These are phyloP conservation scores for Melopsittacus undulatus DNA, from an alignment of 2,797 vertebrate species.

Conservation along the genomic window DNA sequence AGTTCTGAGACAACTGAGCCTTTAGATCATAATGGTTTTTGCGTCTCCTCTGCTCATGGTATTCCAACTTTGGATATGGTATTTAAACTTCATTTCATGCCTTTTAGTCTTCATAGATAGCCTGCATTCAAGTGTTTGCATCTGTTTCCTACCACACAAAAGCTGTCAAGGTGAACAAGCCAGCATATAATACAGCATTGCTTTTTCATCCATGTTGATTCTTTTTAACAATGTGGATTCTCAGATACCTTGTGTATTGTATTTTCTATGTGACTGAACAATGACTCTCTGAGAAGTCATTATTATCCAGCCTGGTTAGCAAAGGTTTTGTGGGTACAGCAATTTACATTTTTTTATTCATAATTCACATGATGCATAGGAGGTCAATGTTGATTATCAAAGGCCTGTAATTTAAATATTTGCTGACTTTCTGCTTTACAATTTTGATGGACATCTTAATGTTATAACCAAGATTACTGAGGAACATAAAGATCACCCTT, in stretches of 20 bases:
- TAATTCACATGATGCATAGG: not conserved
- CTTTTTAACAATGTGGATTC: not conserved
- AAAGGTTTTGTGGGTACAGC: not conserved
- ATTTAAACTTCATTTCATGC: not conserved
- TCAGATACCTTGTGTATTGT: not conserved
- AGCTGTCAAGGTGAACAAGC: not conserved
- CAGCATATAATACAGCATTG: not conserved
- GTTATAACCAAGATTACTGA: not conserved
- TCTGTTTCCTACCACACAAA: not conserved
- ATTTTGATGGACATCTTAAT: not conserved
- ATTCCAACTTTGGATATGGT: not conserved
- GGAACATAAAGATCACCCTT: not conserved
- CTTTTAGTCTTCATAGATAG: not conserved
- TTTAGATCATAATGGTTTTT: not conserved
- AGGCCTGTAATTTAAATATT: slow-evolving; percentile 1
- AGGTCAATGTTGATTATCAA: not conserved
- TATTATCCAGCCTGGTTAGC: not conserved
- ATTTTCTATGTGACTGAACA: not conserved
- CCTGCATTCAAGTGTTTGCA: not conserved
- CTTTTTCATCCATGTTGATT: not conserved
- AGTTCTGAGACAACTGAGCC: not conserved
- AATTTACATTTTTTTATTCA: not conserved
- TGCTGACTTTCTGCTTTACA: not conserved
- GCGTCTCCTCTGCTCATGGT: not conserved
- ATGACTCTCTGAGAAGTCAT: not conserved